These are phyloP conservation scores for Manacus vitellinus DNA, from an alignment of 2,113 vertebrate species.

Conservation along the genomic window DNA sequence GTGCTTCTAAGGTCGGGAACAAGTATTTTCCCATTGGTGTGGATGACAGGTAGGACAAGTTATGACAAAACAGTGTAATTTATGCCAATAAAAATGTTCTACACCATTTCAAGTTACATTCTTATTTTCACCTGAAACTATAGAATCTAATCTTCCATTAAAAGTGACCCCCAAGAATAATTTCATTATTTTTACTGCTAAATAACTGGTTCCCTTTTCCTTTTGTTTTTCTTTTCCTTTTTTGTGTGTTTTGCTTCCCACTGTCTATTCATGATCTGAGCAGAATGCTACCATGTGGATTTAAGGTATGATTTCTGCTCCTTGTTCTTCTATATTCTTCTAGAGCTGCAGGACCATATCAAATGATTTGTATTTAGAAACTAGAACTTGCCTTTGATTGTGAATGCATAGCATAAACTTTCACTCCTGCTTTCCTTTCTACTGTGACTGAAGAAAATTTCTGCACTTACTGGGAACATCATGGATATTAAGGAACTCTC, in stretches of 20 bases:
- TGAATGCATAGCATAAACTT: conserved; percentile 1
- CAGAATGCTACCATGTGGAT: neutral
- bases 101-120: neutral
- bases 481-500: neutral
- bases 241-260: neutral
- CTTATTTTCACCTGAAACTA: neutral
- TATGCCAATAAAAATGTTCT: neutral
- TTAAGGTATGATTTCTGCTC: neutral
- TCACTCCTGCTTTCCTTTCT: conserved; percentile 22
- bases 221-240: neutral
- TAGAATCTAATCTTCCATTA: neutral
- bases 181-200: neutral
- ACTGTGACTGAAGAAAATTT: neutral
- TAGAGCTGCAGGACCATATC: neutral
- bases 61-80: neutral
- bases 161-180: neutral
- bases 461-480: neutral
- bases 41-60: neutral
- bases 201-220: neutral
- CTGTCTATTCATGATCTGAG: neutral
- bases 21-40: neutral
- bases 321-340: neutral
- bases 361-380: conserved; percentile 53
- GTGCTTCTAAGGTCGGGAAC: neutral
- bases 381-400: conserved; percentile 23